Base-by-base conservation (phyloP, 1,140 invertebrate genomes). In the Lepidurus apus region DNA sequence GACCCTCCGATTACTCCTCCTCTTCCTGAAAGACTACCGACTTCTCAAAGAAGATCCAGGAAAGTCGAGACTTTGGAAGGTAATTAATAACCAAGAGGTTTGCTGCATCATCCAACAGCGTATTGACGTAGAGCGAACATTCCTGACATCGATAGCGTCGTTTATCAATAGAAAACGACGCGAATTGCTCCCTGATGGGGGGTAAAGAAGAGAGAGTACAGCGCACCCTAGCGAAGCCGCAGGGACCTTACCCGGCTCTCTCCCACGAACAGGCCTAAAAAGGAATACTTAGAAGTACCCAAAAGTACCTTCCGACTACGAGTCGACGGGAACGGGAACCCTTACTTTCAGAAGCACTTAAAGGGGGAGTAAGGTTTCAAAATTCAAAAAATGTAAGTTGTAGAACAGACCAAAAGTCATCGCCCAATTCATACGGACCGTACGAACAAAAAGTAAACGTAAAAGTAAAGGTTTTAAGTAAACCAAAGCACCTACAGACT, bases 81-180 rank as follows among this genome's bases (percentile, higher is more conserved):
- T 21, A 65, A 65, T 65, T 65, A 65, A 65, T 65, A 65, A n/a
- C n/a, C 53, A 7, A 65, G 53, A 4, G 17, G 17, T 3, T 9
- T 13, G 3, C 53, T 21, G 53, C 53, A 5, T 4, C 21, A 65
- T 65, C 53, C 53, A 21, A 65, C 53, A 65, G 21, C 10, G 8
- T 65, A 65, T 65, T 34, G 53, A 65, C 21, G 21, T 21, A 65
- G 21, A 65, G 53, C 53, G 53, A 65, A 65, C 53, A 65, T 21
- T 21, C 13, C 2, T 65, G 53, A 21, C 53, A 65, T 13, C 17
- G 53, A 21, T 65, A 65, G 8, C 17, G 53, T 65, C 53, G 21
- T 65, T 65, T 65, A 21, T 65, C 53, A 65, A 65, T 65, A 65
- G 17, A 65, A 65, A 65, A 21, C 53, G 53, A 65, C 53, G 21